Conservation (phyloP, 2,113 vertebrate genomes). For the Gymnogyps californianus region DNA sequence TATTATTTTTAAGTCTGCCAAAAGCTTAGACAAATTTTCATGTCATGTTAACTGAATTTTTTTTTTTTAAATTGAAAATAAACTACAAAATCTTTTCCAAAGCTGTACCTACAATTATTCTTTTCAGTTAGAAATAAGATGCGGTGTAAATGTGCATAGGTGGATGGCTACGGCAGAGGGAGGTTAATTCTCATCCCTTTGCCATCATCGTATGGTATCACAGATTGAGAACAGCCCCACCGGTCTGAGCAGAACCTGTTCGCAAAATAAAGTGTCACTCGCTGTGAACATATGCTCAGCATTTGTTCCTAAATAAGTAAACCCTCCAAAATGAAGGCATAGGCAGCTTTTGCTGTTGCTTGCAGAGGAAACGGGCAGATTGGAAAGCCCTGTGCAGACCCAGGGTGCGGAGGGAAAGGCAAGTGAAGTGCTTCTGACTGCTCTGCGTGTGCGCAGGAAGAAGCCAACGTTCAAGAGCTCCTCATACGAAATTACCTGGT, state of each 20-base stretch:
- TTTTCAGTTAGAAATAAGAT: background rate
- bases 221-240: background rate
- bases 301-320: background rate
- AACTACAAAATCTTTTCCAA: background rate
- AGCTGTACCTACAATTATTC: background rate
- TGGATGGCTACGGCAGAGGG: background rate
- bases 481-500: background rate
- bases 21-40: background rate
- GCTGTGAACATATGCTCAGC: background rate
- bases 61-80: background rate
- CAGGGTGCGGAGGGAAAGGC: background rate
- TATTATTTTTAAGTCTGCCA: constrained; percentile 27
- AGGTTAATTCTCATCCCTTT: background rate
- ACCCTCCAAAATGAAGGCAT: background rate
- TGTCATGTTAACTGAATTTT: background rate
- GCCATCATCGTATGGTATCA: background rate
- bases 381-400: background rate
- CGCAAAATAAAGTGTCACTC: background rate
- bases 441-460: fast-evolving
- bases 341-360: background rate
- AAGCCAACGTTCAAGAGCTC: background rate
- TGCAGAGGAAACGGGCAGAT: too few species aligned
- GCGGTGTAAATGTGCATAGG: background rate
- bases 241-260: background rate
- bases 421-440: background rate